Conservation (phyloP, 2,888 invertebrate genomes). For the Drosophila anomalipes region DNA sequence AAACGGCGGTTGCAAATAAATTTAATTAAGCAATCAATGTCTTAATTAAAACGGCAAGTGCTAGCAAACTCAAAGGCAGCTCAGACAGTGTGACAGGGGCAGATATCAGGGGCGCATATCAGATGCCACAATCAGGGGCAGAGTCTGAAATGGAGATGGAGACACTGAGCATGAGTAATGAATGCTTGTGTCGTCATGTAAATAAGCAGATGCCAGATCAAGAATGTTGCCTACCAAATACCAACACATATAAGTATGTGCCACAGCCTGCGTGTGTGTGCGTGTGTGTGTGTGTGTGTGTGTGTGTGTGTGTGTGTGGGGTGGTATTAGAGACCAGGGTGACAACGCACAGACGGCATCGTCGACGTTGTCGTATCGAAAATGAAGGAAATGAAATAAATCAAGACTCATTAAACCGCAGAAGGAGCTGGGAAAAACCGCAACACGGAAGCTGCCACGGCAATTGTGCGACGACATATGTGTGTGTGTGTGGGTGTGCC, state of each 20-base stretch:
- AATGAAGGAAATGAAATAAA: constrained; percentile 77
- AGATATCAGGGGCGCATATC: constrained; percentile 11
- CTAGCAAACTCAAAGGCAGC: constrained; percentile 17
- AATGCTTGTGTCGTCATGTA: constrained; percentile 67
- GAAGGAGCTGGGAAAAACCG: constrained; percentile 51
- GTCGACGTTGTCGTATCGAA: constrained; percentile 54
- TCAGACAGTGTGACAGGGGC: not conserved
- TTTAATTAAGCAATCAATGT: constrained; percentile 72
- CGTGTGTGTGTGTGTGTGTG: constrained; percentile 8
- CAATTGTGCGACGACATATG: constrained; percentile 13
- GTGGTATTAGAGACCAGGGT: constrained; percentile 35
- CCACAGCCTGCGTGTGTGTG: not conserved
- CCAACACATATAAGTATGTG: constrained; percentile 13
- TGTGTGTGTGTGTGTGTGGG: constrained; percentile 12
- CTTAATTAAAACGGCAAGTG: constrained; percentile 68
- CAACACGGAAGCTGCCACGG: constrained; percentile 55
- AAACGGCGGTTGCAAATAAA: constrained; percentile 48
- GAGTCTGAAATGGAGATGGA: not conserved
- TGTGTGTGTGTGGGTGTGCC: not conserved
- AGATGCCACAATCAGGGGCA: constrained; percentile 32
- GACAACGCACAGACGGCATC: constrained; percentile 43
- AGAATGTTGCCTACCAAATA: constrained; percentile 26
- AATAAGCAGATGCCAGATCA: constrained; percentile 52
- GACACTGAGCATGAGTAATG: constrained; percentile 54
- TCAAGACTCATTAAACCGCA: constrained; percentile 80